Evolutionary conservation across 2,888 invertebrate species (phyloP).

Genomic region (Tricholauxania praeusta): DNA sequence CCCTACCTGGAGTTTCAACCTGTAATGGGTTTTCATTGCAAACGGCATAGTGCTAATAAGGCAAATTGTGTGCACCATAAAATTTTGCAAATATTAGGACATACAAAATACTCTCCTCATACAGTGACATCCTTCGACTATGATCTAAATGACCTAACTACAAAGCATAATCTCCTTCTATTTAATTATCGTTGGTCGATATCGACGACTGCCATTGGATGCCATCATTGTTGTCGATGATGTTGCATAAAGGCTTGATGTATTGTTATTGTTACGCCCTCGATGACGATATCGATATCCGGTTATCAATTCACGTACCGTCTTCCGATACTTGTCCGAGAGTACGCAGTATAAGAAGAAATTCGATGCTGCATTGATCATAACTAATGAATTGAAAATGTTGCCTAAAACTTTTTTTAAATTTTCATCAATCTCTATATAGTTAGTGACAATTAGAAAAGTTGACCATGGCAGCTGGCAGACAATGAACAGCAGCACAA

Average conservation of each 20-base stretch:
- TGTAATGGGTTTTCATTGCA: too few species aligned
- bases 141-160: too few species aligned
- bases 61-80: too few species aligned
- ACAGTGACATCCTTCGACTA: too few species aligned
- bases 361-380: slow-evolving; percentile 81
- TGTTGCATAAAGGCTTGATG: slow-evolving; percentile 58
- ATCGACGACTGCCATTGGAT: slow-evolving; percentile 54
- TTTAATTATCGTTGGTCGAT: slow-evolving; percentile 42
- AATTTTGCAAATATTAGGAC: too few species aligned
- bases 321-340: slow-evolving; percentile 79
- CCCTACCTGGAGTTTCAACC: too few species aligned
- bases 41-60: too few species aligned
- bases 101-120: too few species aligned
- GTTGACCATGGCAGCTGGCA: slow-evolving; percentile 81
- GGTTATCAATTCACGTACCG: slow-evolving; percentile 66
- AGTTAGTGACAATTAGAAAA: slow-evolving; percentile 66
- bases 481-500: slow-evolving; percentile 80
- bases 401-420: slow-evolving; percentile 73
- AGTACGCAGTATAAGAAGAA: slow-evolving; percentile 83
- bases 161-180: neutral
- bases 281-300: slow-evolving; percentile 57
- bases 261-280: slow-evolving; percentile 53
- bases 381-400: slow-evolving; percentile 78
- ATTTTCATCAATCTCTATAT: slow-evolving; percentile 52
- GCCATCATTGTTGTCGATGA: slow-evolving; percentile 23